Evolutionary conservation across 2,113 vertebrate species (phyloP).

Genomic region (Oenanthe melanoleuca): DNA sequence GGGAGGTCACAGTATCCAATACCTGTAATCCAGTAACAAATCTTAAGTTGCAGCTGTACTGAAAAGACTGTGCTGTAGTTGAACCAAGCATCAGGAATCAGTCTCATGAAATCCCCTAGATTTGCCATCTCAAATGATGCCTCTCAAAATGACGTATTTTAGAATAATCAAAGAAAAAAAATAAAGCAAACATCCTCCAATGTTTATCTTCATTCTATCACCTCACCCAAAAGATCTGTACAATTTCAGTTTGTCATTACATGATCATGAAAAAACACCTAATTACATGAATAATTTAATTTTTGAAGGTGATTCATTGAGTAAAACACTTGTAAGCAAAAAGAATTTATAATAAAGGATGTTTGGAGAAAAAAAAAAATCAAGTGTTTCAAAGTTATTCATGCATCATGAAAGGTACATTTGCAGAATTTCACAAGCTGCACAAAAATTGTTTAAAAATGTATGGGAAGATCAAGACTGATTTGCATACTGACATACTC

Average conservation of each 20-base stretch:
- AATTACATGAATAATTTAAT: not conserved
- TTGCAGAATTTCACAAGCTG: not conserved
- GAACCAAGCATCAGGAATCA: not conserved
- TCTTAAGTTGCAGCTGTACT: not conserved
- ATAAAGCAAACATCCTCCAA: not conserved
- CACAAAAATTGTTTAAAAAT: not conserved
- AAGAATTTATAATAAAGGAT: not conserved
- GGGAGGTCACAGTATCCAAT: not conserved
- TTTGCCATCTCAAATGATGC: not conserved
- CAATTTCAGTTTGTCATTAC: not conserved
- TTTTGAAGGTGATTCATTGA: not conserved
- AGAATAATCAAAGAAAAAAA: not conserved
- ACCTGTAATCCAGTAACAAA: not conserved
- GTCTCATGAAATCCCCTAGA: not conserved
- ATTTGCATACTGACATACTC: not conserved
- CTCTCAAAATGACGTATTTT: not conserved
- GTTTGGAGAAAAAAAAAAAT: not conserved
- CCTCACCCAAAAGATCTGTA: not conserved
- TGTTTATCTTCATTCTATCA: not conserved
- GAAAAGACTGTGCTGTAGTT: not conserved
- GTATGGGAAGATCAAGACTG: not conserved
- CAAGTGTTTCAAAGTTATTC: not conserved
- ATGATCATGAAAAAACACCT: not conserved
- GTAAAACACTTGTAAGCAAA: not conserved
- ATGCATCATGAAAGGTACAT: not conserved